Evolutionary conservation across 2,888 invertebrate genomes (phyloP), one percentile per base, ranked within the genome.

Genomic region (Chymomyza caudatula): DNA sequence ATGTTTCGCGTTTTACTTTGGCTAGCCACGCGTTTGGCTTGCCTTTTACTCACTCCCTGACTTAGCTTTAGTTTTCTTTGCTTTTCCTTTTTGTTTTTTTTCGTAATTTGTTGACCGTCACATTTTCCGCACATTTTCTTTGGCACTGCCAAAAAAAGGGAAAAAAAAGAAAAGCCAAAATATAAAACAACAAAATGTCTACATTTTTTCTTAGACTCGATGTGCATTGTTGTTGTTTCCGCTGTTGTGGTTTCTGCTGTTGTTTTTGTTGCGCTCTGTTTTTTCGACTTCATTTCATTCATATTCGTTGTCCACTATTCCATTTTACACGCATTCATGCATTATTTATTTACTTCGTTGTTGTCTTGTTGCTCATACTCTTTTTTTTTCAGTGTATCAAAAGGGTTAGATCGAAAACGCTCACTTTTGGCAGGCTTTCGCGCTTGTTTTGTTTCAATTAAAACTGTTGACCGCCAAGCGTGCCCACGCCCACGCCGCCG

Each of bases 41-140:
- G 54, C 29, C 44, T 49, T 51, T 43, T 44, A 5, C 11, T 17
- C 59, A 62, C 43, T 49, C 53, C 47, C 25, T 58, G n/a, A 22
- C 20, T 49, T 55, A 37, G 2, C 43, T 13, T n/a, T 47, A 47
- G 15, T 47, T 47, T 47, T 22, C 0, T 51, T 17, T 19, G 3
- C 44, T 56, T 25, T 56, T 56, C 52, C 22, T 60, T 61, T 65
- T 55, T 69, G 11, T 69, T 74, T 71, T 71, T 77, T 74, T 71
- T 71, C 74, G 77, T 78, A 79, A 79, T 79, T 79, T 85, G 83
- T 85, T 82, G 79, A 78, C 85, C 78, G 79, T 76, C 82, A 69
- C 85, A 79, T 79, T 79, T 82, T 72, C 71, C 77, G 79, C 79
- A 70, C 79, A 78, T 78, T 82, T 76, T 63, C 64, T 53, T 70